These are phyloP conservation scores for Trichogramma dendrolimi DNA, from an alignment of 2,888 invertebrate genomes.

Conservation along the genomic window DNA sequence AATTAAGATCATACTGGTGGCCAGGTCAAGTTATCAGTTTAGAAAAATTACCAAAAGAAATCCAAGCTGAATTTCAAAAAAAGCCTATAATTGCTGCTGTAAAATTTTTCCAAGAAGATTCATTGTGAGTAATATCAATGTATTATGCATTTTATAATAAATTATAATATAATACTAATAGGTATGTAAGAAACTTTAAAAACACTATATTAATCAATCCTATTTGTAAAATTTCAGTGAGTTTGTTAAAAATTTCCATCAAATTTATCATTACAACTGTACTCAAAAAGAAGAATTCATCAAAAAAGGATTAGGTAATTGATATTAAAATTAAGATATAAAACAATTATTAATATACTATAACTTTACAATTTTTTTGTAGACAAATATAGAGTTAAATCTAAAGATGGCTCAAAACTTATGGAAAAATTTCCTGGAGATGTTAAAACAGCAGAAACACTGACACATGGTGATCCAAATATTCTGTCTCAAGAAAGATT, in stretches of 20 bases:
- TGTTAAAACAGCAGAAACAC: conserved; percentile 68
- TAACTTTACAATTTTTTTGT: conserved; percentile 33
- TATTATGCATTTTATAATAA: background rate
- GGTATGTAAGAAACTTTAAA: background rate
- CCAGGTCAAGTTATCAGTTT: conserved; percentile 72
- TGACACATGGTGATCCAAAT: conserved; percentile 67
- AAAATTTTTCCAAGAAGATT: conserved; percentile 79
- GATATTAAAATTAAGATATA: background rate
- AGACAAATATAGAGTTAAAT: conserved; percentile 64
- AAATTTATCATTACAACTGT: conserved; percentile 75
- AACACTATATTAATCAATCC: background rate
- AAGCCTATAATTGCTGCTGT: conserved; percentile 77
- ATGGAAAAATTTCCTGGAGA: conserved; percentile 80
- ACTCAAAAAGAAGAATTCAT: conserved; percentile 76
- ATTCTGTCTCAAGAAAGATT: conserved; percentile 63
- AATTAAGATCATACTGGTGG: conserved; percentile 79
- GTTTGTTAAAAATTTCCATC: conserved; percentile 67
- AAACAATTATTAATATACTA: background rate
- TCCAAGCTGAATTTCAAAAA: conserved; percentile 60
- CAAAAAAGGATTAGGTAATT: conserved; percentile 75
- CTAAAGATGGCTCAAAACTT: conserved; percentile 55
- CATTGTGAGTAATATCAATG: conserved; percentile 63
- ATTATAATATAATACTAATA: background rate
- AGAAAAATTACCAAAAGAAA: conserved; percentile 64
- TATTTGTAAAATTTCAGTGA: conserved; percentile 63